A percentile compares a stretch with the other conserved stretches of the same genome.
Conservation (phyloP, 2,113 vertebrate species). For the Carassius gibelio region DNA sequence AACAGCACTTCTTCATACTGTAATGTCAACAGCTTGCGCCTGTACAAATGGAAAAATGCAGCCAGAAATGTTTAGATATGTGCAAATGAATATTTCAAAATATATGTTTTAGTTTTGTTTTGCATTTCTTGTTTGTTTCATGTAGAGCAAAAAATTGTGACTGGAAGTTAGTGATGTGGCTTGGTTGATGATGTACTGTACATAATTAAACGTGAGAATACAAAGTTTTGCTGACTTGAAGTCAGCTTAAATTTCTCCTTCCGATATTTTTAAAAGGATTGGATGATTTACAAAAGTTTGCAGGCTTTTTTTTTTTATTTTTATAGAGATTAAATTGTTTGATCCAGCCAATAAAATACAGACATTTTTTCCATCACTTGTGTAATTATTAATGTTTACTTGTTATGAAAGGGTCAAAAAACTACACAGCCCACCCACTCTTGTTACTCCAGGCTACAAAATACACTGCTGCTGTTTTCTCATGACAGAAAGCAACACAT, state of each 20-base stretch:
- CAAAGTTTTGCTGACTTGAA: neutral
- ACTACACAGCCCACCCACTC: neutral
- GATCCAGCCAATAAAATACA: neutral
- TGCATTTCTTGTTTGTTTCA: conserved; percentile 6
- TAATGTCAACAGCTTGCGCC: conserved; percentile 4
- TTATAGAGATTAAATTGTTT: neutral
- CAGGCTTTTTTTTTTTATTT: neutral
- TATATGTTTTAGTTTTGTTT: neutral
- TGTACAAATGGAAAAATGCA: neutral
- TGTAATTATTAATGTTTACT: neutral
- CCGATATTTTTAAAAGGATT: neutral
- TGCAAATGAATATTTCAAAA: neutral
- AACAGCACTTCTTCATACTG: conserved; percentile 18
- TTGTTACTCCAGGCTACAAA: neutral
- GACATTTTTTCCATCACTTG: neutral
- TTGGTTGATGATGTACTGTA: too few species aligned
- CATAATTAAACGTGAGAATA: neutral
- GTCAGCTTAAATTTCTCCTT: neutral
- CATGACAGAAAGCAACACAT: neutral
- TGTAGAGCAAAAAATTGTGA: neutral
- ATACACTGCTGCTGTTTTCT: neutral
- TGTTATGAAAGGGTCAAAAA: neutral
- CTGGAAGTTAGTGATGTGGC: neutral
- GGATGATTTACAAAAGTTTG: neutral
- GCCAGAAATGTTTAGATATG: conserved; percentile 12